Percentiles rank a stretch among this genome's conserved stretches.
phyloP scores from a whole-genome alignment of 2,797 vertebrate species.

The Knipowitschia caucasica region DNA sequence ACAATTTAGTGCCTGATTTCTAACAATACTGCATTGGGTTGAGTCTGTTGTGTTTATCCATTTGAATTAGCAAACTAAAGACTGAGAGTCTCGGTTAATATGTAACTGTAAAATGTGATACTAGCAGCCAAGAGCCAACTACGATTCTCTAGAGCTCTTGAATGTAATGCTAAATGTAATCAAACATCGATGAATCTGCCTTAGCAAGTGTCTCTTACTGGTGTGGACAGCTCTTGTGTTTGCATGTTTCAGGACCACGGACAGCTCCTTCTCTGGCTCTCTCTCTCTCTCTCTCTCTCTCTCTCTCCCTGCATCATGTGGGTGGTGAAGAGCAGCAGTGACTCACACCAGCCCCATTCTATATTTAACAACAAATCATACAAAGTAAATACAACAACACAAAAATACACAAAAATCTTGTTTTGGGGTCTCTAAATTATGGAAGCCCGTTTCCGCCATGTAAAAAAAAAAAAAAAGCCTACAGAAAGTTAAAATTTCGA shows the following conservation, averaged over 20 bases:
- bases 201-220: constrained; percentile 14
- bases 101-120: neutral
- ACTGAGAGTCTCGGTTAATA: neutral
- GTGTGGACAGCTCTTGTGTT: constrained; percentile 22
- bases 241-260: constrained; percentile 33
- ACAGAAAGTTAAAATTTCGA: too few relatives aligned
- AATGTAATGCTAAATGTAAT: constrained; percentile 11
- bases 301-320: constrained; percentile 23
- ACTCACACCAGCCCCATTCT: constrained; percentile 18
- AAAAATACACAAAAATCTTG: too few relatives aligned
- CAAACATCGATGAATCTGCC: constrained; percentile 28
- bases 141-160: constrained; percentile 11
- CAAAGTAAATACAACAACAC: too few relatives aligned
- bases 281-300: too few relatives aligned
- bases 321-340: constrained; percentile 26
- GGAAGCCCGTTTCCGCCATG: too few relatives aligned
- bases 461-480: too few relatives aligned
- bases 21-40: constrained; percentile 27
- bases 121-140: neutral
- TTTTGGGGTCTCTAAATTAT: too few relatives aligned
- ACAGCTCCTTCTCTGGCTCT: constrained; percentile 31
- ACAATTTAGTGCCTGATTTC: constrained; percentile 28
- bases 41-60: neutral
- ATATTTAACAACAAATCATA: constrained; percentile 4
- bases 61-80: neutral